Base-by-base conservation (phyloP, 2,113 vertebrate species). In the Sminthopsis crassicaudata region DNA sequence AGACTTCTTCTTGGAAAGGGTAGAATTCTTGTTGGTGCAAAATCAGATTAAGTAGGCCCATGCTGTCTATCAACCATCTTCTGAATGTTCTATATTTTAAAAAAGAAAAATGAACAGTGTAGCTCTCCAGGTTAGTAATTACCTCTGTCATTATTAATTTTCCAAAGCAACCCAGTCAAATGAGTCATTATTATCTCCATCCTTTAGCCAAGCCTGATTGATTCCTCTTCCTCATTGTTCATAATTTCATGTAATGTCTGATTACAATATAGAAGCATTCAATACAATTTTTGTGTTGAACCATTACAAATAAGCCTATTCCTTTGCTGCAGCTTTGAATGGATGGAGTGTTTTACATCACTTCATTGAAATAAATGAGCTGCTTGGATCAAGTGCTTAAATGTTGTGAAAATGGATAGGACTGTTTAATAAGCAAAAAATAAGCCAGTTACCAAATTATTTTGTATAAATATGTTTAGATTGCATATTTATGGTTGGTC, bases 101-200 rank as follows among this genome's bases (percentile, higher is more conserved):
- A 89, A 84, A 93, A 96, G 97, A 96, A 97, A 97, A 97, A 95
- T 98, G 96, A 96, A 96, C 96, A 55, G 94, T 93, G 95, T 96
- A 96, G 84, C 92, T 94, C 91, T 98, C 97, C 97, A 97, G 97
- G 98, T 97, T 97, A 96, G 97, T 98, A 98, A 98, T 98, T 98
- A 98, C 97, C 52, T 92, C 96, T 14, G 50, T 96, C 95, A 97
- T 98, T 98, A 98, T 98, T 98, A 98, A 98, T 98, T 98, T 98
- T 98, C 97, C 93, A 97, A 96, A 97, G 97, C 97, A 97, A 92
- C 96, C 93, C 94, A 46, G 12, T 96, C 95, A 97, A 98, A 98
- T 98, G 97, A 98, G 96, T 97, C 97, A 97, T 97, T 97, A 97
- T 98, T 97, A 97, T 98, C 96, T 98, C 97, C 97, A 92, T 97